phyloP scores from a whole-genome alignment of 2,113 vertebrate species.

The Ammodytes dubius region DNA sequence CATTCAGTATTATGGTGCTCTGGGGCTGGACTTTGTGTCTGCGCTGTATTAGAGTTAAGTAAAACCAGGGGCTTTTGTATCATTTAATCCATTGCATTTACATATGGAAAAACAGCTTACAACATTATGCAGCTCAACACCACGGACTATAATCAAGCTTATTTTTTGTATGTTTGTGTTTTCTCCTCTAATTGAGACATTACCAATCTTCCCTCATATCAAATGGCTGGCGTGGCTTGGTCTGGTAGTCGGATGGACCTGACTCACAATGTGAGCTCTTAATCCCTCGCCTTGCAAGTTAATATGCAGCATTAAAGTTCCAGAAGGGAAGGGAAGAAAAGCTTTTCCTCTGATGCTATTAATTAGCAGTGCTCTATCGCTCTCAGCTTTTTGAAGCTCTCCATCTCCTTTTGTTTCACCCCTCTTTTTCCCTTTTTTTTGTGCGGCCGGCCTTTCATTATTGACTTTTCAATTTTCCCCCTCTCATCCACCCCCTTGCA shows the following conservation, averaged over 20 bases:
- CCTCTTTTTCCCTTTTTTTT: conserved; percentile 56
- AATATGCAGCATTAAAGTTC: conserved; percentile 71
- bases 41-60: not conserved
- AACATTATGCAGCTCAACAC: not conserved
- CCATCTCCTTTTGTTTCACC: conserved; percentile 75
- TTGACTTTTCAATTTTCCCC: conserved; percentile 86
- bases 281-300: conserved; percentile 63
- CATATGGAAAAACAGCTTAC: not conserved
- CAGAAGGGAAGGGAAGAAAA: conserved; percentile 51
- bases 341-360: conserved; percentile 76
- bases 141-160: not conserved
- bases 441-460: conserved; percentile 66
- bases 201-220: not conserved
- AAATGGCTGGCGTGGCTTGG: not conserved
- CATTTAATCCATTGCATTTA: not conserved
- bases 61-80: not conserved
- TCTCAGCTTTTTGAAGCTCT: conserved; percentile 80
- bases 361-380: conserved; percentile 71
- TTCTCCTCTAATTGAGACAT: not conserved
- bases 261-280: conserved; percentile 58
- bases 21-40: not conserved
- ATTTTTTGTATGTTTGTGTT: conserved; percentile 20
- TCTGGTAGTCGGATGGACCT: conserved; percentile 35
- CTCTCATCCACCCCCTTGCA: conserved; percentile 76
- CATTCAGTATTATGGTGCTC: not conserved